Conservation (phyloP, 2,888 invertebrate species). For the Lasioglossum oenotherae region DNA sequence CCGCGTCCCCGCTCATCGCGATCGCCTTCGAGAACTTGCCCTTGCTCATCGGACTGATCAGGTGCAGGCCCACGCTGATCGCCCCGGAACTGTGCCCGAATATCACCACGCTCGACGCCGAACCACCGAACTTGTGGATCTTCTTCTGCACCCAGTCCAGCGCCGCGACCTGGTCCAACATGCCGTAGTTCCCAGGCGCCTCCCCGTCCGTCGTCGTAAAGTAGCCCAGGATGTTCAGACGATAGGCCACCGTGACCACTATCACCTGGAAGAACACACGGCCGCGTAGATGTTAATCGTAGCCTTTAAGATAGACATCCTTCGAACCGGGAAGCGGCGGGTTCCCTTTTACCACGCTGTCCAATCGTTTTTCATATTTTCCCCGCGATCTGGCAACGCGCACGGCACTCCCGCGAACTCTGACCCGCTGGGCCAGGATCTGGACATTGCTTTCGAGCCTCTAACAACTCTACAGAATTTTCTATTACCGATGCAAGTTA, state of each 20-base stretch:
- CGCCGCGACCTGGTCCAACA: conserved; percentile 93
- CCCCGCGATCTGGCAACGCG: not conserved
- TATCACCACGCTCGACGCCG: conserved; percentile 90
- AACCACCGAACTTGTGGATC: conserved; percentile 91
- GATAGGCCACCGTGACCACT: conserved; percentile 92
- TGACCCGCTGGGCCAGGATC: not conserved
- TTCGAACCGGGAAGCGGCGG: not conserved
- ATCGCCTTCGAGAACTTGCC: conserved; percentile 91
- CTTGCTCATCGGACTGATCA: conserved; percentile 85
- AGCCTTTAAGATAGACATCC: conserved; percentile 14
- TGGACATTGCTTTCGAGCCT: not conserved
- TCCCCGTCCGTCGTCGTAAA: conserved; percentile 92
- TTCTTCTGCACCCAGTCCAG: conserved; percentile 92
- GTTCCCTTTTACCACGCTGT: conserved; percentile 9
- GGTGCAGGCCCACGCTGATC: conserved; percentile 91
- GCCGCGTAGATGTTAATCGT: conserved; percentile 14
- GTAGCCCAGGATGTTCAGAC: conserved; percentile 93
- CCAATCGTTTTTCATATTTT: conserved; percentile 1
- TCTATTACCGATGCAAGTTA: not conserved
- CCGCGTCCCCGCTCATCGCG: conserved; percentile 92
- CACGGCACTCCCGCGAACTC: not conserved
- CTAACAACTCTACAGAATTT: not conserved
- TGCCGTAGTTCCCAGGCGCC: conserved; percentile 92
- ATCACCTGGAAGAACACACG: conserved; percentile 86
- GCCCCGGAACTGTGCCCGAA: conserved; percentile 93